Evolutionary conservation across 2,888 invertebrate species (phyloP).

Genomic region (Cryptus viduatorius): DNA sequence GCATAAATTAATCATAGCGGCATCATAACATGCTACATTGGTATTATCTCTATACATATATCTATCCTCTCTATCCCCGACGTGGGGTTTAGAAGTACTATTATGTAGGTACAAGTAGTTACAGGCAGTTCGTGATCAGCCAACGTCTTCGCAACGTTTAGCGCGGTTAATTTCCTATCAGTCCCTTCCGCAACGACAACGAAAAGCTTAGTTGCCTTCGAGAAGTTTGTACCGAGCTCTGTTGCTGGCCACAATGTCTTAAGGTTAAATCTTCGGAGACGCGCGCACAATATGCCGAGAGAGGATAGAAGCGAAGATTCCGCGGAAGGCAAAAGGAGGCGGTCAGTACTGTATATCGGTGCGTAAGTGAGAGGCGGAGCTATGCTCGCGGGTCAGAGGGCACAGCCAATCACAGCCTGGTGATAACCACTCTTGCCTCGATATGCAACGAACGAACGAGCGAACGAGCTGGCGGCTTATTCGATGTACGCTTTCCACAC

Average conservation of each 20-base stretch:
- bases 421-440: constrained; percentile 78
- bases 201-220: background rate
- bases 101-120: constrained; percentile 52
- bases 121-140: constrained; percentile 30
- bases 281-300: constrained; percentile 15
- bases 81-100: background rate
- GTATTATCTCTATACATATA: constrained; percentile 16
- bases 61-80: background rate
- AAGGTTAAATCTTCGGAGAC: constrained; percentile 20
- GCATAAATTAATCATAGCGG: constrained; percentile 70
- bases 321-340: constrained; percentile 66
- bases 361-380: constrained; percentile 81
- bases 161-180: constrained; percentile 45
- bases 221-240: background rate
- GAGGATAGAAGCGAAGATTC: constrained; percentile 38
- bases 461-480: constrained; percentile 50
- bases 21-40: constrained; percentile 39
- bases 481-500: constrained; percentile 47
- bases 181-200: constrained; percentile 24
- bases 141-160: constrained; percentile 10
- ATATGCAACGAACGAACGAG: constrained; percentile 56
- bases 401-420: constrained; percentile 79
- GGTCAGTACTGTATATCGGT: constrained; percentile 71
- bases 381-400: constrained; percentile 79
- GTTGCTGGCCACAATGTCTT: background rate